phyloP scores from a whole-genome alignment of 2,113 vertebrate species.

The Scolopax mira region DNA sequence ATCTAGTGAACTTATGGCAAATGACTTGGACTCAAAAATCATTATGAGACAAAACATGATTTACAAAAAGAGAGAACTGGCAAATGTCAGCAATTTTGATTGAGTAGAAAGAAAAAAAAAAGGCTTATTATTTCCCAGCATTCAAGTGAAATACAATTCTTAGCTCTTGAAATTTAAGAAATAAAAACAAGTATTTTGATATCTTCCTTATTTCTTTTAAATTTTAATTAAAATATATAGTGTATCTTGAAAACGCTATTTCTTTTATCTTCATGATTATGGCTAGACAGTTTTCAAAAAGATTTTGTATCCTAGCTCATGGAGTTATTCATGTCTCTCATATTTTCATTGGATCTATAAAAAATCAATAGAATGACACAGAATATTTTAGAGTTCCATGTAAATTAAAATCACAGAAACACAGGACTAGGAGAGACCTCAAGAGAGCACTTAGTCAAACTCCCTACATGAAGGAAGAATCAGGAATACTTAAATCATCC shows the following conservation, averaged over 20 bases:
- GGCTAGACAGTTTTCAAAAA: neutral
- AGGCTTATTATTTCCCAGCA: neutral
- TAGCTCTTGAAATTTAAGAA: neutral
- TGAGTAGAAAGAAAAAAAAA: neutral
- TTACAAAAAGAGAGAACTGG: neutral
- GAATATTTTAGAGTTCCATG: neutral
- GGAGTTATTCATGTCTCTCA: neutral
- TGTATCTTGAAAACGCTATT: neutral
- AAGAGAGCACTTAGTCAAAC: neutral
- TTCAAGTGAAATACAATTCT: neutral
- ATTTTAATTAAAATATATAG: neutral
- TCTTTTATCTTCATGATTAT: neutral
- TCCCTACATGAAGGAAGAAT: neutral
- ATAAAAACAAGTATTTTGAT: neutral
- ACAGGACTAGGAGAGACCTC: neutral
- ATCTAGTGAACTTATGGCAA: neutral
- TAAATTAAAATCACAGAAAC: constrained; percentile 16
- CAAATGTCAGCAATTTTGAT: neutral
- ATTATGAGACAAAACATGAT: neutral
- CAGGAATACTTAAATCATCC: constrained; percentile 4
- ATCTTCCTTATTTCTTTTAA: neutral
- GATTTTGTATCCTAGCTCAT: neutral
- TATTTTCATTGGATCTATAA: neutral
- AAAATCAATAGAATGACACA: neutral
- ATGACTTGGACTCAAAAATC: neutral